phyloP scores from a whole-genome alignment of 2,113 vertebrate species.

The Callocephalon fimbriatum region DNA sequence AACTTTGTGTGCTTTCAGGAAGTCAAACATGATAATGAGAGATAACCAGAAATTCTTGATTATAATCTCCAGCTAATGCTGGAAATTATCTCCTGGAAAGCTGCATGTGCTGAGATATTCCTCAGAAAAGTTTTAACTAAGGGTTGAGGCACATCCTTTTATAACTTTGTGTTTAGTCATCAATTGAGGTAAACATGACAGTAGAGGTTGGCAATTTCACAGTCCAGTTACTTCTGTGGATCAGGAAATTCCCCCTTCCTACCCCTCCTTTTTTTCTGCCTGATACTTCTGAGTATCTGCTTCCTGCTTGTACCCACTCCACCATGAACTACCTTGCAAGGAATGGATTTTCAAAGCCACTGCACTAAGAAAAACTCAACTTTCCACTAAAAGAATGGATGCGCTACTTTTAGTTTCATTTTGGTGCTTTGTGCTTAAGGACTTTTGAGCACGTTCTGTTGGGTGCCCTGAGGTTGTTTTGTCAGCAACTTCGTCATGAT shows the following conservation, averaged over 20 bases:
- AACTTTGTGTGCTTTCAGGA: not conserved
- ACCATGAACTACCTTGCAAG: not conserved
- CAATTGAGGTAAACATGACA: not conserved
- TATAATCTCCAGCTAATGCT: not conserved
- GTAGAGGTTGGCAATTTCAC: not conserved
- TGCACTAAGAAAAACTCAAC: not conserved
- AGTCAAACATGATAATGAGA: not conserved
- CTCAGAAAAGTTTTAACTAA: not conserved
- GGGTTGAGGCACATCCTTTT: not conserved
- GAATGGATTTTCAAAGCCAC: not conserved
- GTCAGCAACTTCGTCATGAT: not conserved
- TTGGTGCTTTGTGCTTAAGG: not conserved
- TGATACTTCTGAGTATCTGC: not conserved
- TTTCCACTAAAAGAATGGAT: not conserved
- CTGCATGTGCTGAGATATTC: not conserved
- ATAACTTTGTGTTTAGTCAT: not conserved
- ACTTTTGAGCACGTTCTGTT: not conserved
- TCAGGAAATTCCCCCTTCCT: not conserved
- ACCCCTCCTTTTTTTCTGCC: not conserved
- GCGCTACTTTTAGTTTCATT: not conserved
- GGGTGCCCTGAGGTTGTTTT: not conserved
- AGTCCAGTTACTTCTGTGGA: not conserved
- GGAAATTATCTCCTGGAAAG: not conserved
- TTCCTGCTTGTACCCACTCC: not conserved
- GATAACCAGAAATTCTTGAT: not conserved